A percentile compares a stretch with the other conserved stretches of the same genome.
Evolutionary conservation across 2,797 vertebrate species (phyloP).

Genomic region (Danio jaintianensis): DNA sequence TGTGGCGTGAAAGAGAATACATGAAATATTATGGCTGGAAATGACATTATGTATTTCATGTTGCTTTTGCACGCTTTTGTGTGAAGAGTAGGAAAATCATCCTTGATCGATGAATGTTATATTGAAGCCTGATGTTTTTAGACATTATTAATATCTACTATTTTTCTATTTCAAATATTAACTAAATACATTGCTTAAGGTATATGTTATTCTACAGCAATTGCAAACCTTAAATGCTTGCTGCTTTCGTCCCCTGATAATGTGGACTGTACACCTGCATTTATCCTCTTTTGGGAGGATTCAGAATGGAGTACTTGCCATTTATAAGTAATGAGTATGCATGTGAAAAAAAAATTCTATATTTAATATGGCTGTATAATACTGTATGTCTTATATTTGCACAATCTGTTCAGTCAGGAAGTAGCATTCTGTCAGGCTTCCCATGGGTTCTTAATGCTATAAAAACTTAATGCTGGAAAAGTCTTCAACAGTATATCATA

Average conservation of each 20-base stretch:
- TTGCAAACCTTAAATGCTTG: neutral
- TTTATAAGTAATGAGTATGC: no score
- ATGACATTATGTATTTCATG: conserved; percentile 24
- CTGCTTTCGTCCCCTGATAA: neutral
- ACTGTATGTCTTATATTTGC: neutral
- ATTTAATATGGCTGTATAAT: neutral
- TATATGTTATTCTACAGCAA: neutral
- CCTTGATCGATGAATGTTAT: neutral
- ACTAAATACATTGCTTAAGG: neutral
- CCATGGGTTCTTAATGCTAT: neutral
- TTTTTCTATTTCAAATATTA: neutral
- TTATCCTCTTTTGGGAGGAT: neutral
- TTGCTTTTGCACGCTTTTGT: neutral
- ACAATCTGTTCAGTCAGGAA: neutral
- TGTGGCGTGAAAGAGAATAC: conserved; percentile 25
- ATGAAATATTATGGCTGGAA: conserved; percentile 24
- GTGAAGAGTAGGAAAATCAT: neutral
- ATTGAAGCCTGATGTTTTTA: neutral
- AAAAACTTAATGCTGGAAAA: neutral
- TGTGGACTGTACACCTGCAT: neutral
- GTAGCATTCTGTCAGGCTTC: neutral
- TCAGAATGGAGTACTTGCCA: neutral
- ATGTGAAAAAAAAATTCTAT: no score
- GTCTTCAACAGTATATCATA: neutral
- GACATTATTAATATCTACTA: neutral